Conservation (phyloP, 2,113 vertebrate species). For the Dicerorhinus sumatrensis region DNA sequence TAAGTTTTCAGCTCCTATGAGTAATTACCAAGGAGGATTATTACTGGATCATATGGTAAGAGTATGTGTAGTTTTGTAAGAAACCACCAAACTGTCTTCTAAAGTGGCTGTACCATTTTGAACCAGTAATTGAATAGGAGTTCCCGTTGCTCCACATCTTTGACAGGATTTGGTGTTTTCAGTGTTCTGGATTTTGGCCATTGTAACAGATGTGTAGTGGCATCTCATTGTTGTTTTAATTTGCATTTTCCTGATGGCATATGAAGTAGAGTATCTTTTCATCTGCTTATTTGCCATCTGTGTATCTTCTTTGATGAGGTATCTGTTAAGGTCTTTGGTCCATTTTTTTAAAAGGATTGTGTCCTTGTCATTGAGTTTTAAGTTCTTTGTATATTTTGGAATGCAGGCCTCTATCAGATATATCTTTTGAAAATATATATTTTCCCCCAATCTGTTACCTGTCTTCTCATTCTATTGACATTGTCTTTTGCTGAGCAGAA, state of each 20-base stretch:
- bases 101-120: not conserved
- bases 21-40: not conserved
- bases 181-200: not conserved
- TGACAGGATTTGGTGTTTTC: not conserved
- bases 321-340: not conserved
- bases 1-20: not conserved
- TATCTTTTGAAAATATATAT: not conserved
- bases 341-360: not conserved
- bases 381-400: not conserved
- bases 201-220: not conserved
- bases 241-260: not conserved
- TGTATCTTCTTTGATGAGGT: not conserved
- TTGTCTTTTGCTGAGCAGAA: not conserved
- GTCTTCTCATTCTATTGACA: not conserved
- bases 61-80: not conserved
- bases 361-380: not conserved
- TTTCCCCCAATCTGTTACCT: not conserved
- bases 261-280: not conserved
- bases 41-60: not conserved
- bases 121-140: not conserved
- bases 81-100: not conserved
- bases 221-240: not conserved
- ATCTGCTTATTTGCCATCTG: not conserved
- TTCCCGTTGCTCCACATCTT: not conserved
- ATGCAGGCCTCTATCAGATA: not conserved